Base-by-base conservation (phyloP, 2,113 vertebrate genomes). In the Python bivittatus region DNA sequence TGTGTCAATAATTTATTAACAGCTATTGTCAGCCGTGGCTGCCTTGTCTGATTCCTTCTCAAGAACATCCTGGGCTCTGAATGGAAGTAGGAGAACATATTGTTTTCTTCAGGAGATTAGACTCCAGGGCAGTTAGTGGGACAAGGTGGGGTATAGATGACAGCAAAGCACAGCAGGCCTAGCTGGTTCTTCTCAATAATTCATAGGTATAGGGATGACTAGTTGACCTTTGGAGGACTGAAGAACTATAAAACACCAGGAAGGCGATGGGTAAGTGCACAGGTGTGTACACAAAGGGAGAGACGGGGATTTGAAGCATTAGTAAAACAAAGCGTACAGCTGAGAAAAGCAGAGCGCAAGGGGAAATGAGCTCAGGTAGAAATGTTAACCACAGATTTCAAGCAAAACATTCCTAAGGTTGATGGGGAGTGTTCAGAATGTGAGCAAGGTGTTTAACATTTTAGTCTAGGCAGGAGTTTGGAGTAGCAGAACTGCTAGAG, bases 101-200 rank as follows among this genome's bases (percentile, higher is more conserved):
- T 38, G 10, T 56, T 84, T 64, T 84, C n/a, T 44, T 48, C 8
- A 27, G 44, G 11, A 90, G 61, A 89, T 88, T 85, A 53, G 29
- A 2, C 58, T 60, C 38, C 29, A 12, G 53, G 57, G 38, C 20
- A 58, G 52, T 92, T 4, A 60, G 8, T 38, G 68, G 54, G 33
- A 33, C 25, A 42, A 44, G 9, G 29, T 48, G 44, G 54, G 44
- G 44, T 33, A 1, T 27, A n/a, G 87, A 57, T 92, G 91, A 61
- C 57, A 64, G 33, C 38, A 93, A 57, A 90, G 86, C 84, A 53
- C 61, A 92, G 54, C 85, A 92, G 57, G 86, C 72, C 15, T 29
- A 38, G 56, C 56, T 27, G 33, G 27, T 90, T 53, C 58, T 52
- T 87, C 44, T 92, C 84, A 53, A 94, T 92, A 88, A 94, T 92